A percentile compares a stretch with the other conserved stretches of the same genome.
phyloP scores from a whole-genome alignment of 2,113 vertebrate species.

The Grammomys dolichurus region DNA sequence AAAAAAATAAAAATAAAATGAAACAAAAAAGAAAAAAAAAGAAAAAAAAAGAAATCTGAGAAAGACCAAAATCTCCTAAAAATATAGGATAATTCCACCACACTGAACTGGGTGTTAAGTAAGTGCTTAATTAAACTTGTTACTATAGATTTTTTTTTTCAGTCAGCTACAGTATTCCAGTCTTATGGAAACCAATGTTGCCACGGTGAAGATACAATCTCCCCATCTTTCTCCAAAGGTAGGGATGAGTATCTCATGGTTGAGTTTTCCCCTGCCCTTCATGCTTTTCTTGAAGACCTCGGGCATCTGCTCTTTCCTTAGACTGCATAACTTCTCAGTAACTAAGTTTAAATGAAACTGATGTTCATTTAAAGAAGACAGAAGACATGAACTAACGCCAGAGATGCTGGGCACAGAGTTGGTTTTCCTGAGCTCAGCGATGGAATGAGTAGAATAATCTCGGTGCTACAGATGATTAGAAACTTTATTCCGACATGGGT shows the following conservation, averaged over 20 bases:
- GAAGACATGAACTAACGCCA: not conserved
- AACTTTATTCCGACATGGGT: not conserved
- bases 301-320: not conserved
- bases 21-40: too few species aligned
- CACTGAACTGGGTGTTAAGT: not conserved
- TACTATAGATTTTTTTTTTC: not conserved
- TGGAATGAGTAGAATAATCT: not conserved
- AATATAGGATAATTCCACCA: not conserved
- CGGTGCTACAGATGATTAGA: not conserved
- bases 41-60: too few species aligned
- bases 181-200: not conserved
- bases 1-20: too few species aligned
- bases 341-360: not conserved
- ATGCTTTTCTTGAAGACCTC: not conserved
- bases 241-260: not conserved
- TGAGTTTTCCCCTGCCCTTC: not conserved
- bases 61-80: too few species aligned
- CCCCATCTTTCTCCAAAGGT: not conserved
- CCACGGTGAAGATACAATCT: not conserved
- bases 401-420: not conserved
- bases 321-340: constrained; percentile 23
- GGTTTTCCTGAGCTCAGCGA: not conserved
- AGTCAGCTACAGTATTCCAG: not conserved
- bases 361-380: not conserved
- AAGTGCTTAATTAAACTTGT: constrained; percentile 18